Conservation (phyloP, 2,797 vertebrate genomes). For the Sebastes elongatus region DNA sequence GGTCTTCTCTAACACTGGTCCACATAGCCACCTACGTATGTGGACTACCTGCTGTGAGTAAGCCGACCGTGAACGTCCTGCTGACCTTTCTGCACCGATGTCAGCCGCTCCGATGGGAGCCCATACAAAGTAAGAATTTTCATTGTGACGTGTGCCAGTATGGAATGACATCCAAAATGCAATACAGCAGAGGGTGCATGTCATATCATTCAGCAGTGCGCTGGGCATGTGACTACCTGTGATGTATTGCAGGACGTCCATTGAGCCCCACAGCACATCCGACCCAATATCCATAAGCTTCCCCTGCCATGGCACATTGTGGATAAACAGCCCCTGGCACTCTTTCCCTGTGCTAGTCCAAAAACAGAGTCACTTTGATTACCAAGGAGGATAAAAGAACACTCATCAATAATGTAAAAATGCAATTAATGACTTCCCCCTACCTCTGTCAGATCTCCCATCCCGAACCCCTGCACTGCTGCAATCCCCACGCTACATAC, state of each 20-base stretch:
- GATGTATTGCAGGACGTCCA: slow-evolving; percentile 29
- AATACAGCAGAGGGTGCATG: slow-evolving; percentile 10
- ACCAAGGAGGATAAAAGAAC: slow-evolving; percentile 66
- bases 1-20: not conserved
- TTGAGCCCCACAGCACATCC: slow-evolving; percentile 15
- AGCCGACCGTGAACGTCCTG: slow-evolving; percentile 48
- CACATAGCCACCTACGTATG: not conserved
- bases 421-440: slow-evolving; percentile 80
- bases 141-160: not conserved
- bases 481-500: slow-evolving; percentile 32
- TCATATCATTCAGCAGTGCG: slow-evolving; percentile 13
- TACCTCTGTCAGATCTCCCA: slow-evolving; percentile 77
- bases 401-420: slow-evolving; percentile 85
- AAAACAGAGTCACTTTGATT: slow-evolving; percentile 78
- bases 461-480: slow-evolving; percentile 49
- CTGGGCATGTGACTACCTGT: slow-evolving; percentile 27
- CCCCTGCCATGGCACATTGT: slow-evolving; percentile 47
- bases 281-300: slow-evolving; percentile 30
- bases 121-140: not conserved
- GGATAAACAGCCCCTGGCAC: slow-evolving; percentile 71
- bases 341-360: slow-evolving; percentile 44
- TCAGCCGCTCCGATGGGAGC: slow-evolving; percentile 34
- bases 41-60: slow-evolving; percentile 51
- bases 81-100: slow-evolving; percentile 61
- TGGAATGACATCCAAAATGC: slow-evolving; percentile 28